These are phyloP conservation scores for Python bivittatus DNA, from an alignment of 2,113 vertebrate species.

Conservation along the genomic window DNA sequence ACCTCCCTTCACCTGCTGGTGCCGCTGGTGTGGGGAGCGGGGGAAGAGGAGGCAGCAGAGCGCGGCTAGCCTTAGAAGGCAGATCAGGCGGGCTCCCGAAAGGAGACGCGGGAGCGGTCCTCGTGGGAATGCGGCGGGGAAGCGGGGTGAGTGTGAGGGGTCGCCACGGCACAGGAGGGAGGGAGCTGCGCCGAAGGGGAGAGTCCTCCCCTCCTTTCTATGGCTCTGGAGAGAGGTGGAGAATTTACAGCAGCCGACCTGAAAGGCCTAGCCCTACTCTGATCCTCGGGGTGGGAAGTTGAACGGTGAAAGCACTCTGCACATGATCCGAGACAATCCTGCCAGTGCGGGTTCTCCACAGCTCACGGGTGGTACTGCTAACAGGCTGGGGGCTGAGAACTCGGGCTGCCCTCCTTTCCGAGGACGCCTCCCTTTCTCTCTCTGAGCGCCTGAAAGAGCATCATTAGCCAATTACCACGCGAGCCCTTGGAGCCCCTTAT, in stretches of 20 bases:
- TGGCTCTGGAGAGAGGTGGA: not conserved
- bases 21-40: conserved; percentile 58
- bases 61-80: conserved; percentile 66
- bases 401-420: not conserved
- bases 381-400: conserved; percentile 57
- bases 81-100: conserved; percentile 63
- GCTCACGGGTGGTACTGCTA: not conserved
- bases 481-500: conserved; percentile 77
- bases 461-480: conserved; percentile 93
- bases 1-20: not conserved
- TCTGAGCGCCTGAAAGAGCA: conserved; percentile 88
- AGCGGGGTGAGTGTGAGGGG: conserved; percentile 56
- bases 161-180: conserved; percentile 30
- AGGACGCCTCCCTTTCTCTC: not conserved
- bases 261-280: not conserved
- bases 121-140: conserved; percentile 58
- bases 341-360: not conserved
- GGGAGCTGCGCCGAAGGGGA: not conserved
- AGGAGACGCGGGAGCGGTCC: conserved; percentile 45
- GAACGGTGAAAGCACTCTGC: not conserved
- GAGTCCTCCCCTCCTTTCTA: not conserved
- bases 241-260: no score
- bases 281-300: accelerated
- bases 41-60: conserved; percentile 6
- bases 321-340: not conserved